Evolutionary conservation across 2,797 vertebrate species (phyloP), one percentile per base, ranked within the genome.

Genomic region (Leptodactylus fallax): DNA sequence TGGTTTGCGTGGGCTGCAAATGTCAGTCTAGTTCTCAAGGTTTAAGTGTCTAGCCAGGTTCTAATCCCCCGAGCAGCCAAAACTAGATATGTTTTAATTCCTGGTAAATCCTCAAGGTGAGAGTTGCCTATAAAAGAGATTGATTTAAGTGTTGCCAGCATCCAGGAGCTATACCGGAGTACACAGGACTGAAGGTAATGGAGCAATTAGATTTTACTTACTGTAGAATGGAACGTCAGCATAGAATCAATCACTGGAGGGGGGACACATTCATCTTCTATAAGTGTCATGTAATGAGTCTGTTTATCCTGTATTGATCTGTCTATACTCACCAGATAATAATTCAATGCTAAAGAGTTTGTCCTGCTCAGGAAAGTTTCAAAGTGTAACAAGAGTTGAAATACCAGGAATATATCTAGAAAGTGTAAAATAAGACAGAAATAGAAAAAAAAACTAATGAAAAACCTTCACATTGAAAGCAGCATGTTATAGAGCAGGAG

Each of bases 111-210:
- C 94, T 90, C 85, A 79, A 90, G 91, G 93, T 95, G 79, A 95
- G 91, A 86, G 65, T 91, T 94, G 87, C 91, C 89, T 95, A 96
- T 96, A 96, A 95, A 96, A 95, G 92, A 90, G 17, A 81, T 89
- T 84, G 79, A 55, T 69, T 74, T 69, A 12, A 72, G 25, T 51
- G 19, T 78, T 51, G 17, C 45, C 80, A 61, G 45, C 47, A 19
- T 85, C 49, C 56, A 71, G 49, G 47, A 81, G 19, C 45, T 60
- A 23, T 53, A 77, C 74, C 11, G n/a, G 36, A 65, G 7, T 51
- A 25, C 77, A 58, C 49, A 23, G 56, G 19, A 71, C 10, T 45
- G 74, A 86, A 89, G 88, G 88, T 89, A 89, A 71, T 47, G 74
- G 61, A 55, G 9, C 21, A 14, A 77, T 11, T 47, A 56, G 55